Base-by-base conservation (phyloP, 2,113 vertebrate species). In the Gobio gobio region DNA sequence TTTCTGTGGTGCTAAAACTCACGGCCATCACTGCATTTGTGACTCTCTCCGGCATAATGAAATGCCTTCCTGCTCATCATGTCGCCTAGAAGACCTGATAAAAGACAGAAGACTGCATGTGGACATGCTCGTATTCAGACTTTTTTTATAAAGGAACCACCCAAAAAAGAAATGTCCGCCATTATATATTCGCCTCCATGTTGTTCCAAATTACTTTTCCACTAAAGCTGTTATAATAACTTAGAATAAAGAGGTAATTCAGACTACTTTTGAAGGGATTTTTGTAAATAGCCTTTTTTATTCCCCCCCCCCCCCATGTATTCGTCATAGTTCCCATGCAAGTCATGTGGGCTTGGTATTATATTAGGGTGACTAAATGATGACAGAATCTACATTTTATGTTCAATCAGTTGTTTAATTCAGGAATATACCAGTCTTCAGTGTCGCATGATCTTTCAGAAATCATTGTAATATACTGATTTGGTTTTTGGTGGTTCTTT, bases 41-140 rank as follows among this genome's bases (percentile, higher is more conserved):
- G 76, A 54, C 85, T 84, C 40, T 86, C 64, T 20, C 26, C 4
- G 9, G 72, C 54, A 81, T 74, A 86, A 88, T 88, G 45, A 88
- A 86, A 88, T 82, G 54, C 72, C 78, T 82, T 64, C 70, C 61
- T 70, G 61, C 82, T 77, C 75, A 86, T 84, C 82, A 88, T 82
- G 78, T 84, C 54, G 47, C 85, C 79, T 82, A 45, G 79, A 84
- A 74, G 77, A 84, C 82, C 78, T 56, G 78, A 88, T 74, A 86
- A 82, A 88, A 78, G 43, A 81, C 36, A 0, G 26, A 59, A 61
- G 49, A 29, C 68, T 7, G 29, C 36, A n/a, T 81, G 66, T 22
- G 16, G 56, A 81, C 85, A 45, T 76, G 18, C 24, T 75, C 80
- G 29, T 78, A 66, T 66, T 68, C 70, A 78, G 59, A 51, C 61